These are phyloP conservation scores for Chromobotia macracanthus DNA, from an alignment of 2,797 vertebrate genomes.

Conservation along the genomic window DNA sequence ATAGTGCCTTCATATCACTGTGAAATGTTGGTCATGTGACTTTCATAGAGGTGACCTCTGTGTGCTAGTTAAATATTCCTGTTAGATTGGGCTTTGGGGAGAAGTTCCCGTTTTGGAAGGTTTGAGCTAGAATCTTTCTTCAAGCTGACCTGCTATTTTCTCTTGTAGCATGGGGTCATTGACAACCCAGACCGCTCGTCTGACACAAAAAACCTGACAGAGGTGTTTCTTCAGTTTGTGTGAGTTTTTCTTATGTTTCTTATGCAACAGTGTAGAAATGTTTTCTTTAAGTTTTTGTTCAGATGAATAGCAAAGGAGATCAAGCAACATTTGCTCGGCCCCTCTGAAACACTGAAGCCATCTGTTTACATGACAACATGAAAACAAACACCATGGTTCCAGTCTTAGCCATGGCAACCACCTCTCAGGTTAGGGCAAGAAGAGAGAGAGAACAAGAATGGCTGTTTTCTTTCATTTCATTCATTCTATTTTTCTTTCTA, in stretches of 20 bases:
- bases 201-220: slow-evolving; percentile 65
- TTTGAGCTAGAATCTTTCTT: slow-evolving; percentile 49
- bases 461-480: not conserved
- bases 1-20: not conserved
- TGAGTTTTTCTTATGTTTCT: slow-evolving; percentile 14
- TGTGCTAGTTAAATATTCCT: slow-evolving; percentile 43
- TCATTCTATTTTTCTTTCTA: not conserved
- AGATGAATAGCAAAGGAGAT: slow-evolving; percentile 45
- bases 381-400: slow-evolving; percentile 61
- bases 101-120: slow-evolving; percentile 41
- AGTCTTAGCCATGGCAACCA: slow-evolving; percentile 15
- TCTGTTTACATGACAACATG: slow-evolving; percentile 62
- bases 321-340: slow-evolving; percentile 50
- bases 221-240: slow-evolving; percentile 28
- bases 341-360: slow-evolving; percentile 52
- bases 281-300: slow-evolving; percentile 11
- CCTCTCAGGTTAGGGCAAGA: slow-evolving; percentile 45
- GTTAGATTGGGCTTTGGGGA: slow-evolving; percentile 44
- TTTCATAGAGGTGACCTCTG: slow-evolving; percentile 34
- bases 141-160: slow-evolving; percentile 13
- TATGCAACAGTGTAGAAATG: not conserved
- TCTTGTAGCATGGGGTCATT: slow-evolving; percentile 10
- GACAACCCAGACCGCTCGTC: slow-evolving; percentile 27
- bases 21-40: slow-evolving; percentile 44
- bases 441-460: not conserved